Evolutionary conservation across 2,888 invertebrate genomes (phyloP).

Genomic region (Aphidoletes aphidimyza): DNA sequence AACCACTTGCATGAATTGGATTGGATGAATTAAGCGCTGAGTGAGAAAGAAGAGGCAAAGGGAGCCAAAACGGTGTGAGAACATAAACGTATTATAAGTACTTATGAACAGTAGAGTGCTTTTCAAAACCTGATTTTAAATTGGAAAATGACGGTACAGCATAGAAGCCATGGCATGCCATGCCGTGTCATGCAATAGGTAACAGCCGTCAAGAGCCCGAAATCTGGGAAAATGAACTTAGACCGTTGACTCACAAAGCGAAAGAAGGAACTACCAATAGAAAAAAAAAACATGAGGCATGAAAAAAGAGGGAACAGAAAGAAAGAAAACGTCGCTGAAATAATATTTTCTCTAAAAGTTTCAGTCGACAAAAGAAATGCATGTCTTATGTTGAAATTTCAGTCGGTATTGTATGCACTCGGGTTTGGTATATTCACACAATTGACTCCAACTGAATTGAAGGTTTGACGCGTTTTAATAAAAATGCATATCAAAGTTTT

Average conservation of each 20-base stretch:
- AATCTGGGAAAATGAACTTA: slow-evolving; percentile 17
- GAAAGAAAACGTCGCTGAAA: slow-evolving; percentile 5
- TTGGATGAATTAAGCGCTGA: slow-evolving; percentile 37
- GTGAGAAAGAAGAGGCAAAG: neutral
- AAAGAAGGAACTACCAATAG: neutral
- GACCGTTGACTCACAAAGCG: neutral
- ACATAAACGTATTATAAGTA: slow-evolving; percentile 54
- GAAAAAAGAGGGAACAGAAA: neutral
- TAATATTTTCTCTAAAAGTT: slow-evolving; percentile 29
- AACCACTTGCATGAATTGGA: slow-evolving; percentile 46
- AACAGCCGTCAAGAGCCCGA: neutral
- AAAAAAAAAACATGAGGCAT: neutral
- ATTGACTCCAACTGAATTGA: slow-evolving; percentile 39
- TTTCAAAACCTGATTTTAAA: slow-evolving; percentile 53
- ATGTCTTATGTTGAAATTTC: slow-evolving; percentile 6
- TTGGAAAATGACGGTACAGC: slow-evolving; percentile 29
- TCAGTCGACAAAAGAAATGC: slow-evolving; percentile 14
- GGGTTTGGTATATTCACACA: slow-evolving; percentile 38
- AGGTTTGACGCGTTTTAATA: slow-evolving; percentile 54
- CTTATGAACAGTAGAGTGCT: slow-evolving; percentile 54
- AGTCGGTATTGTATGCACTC: neutral
- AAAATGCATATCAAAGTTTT: slow-evolving; percentile 53
- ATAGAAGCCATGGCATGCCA: no score
- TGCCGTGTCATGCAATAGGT: neutral
- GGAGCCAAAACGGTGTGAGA: slow-evolving; percentile 24